Percentiles rank a stretch among this genome's conserved stretches.
Evolutionary conservation across 2,888 invertebrate species (phyloP).

Genomic region (Parascotia fuliginaria): DNA sequence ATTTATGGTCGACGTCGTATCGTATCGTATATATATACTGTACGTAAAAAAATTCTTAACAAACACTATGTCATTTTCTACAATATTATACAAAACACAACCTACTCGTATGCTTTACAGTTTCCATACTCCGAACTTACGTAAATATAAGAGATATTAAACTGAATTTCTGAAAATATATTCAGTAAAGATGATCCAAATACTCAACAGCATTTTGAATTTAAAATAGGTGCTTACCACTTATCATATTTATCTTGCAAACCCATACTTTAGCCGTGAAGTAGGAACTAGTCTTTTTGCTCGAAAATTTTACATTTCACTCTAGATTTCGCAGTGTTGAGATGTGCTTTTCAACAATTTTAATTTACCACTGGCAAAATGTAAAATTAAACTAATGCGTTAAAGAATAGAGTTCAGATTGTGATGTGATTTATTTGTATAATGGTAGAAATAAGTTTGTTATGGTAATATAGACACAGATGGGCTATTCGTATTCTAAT

Average conservation of each 20-base stretch:
- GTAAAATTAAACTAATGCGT: not conserved
- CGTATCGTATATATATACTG: too few relatives aligned
- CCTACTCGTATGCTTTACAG: too few relatives aligned
- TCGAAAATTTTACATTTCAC: slow-evolving; percentile 26
- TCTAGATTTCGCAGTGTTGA: slow-evolving; percentile 13
- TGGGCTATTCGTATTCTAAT: slow-evolving; percentile 28
- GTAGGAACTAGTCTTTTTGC: slow-evolving; percentile 10
- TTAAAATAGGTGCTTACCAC: slow-evolving; percentile 1
- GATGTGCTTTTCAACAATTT: slow-evolving; percentile 10
- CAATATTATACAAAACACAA: too few relatives aligned
- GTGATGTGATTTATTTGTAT: not conserved
- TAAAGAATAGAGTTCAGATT: slow-evolving; percentile 6
- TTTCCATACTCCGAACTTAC: too few relatives aligned
- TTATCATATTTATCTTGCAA: slow-evolving; percentile 9
- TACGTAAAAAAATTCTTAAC: too few relatives aligned
- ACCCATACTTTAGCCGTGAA: not conserved
- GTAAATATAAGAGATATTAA: too few relatives aligned
- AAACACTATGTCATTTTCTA: too few relatives aligned
- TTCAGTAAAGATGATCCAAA: not conserved
- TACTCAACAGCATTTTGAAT: not conserved
- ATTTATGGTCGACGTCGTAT: too few relatives aligned
- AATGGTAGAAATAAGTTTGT: slow-evolving; percentile 23
- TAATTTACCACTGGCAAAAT: not conserved
- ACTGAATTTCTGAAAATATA: not conserved
- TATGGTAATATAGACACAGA: slow-evolving; percentile 17